Conservation (phyloP, 2,113 vertebrate genomes). For the Ptyas mucosa region DNA sequence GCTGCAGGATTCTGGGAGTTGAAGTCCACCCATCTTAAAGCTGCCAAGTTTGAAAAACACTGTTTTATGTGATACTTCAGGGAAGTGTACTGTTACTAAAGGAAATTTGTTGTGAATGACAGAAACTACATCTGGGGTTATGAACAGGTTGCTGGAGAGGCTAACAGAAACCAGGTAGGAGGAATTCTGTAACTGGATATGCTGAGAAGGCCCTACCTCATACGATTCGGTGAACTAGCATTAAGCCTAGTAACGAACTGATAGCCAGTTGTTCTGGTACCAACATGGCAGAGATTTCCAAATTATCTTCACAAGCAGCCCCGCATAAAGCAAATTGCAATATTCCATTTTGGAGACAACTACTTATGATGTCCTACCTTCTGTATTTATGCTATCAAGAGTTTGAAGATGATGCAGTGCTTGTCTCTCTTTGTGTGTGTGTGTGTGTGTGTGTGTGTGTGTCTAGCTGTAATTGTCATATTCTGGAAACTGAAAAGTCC, state of each 20-base stretch:
- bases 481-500: not conserved
- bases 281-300: not conserved
- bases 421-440: not conserved
- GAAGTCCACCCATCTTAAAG: not conserved
- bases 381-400: not conserved
- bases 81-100: not conserved
- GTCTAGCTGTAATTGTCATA: not conserved
- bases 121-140: too few species aligned
- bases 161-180: not conserved
- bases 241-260: not conserved
- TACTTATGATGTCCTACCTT: not conserved
- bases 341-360: not conserved
- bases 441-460: not conserved
- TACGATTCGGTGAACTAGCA: not conserved
- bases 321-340: not conserved
- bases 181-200: not conserved
- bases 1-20: not conserved
- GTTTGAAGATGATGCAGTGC: not conserved
- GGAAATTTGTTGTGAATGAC: not conserved
- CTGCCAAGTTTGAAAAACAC: not conserved
- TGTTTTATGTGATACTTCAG: not conserved
- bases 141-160: not conserved
- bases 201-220: not conserved
- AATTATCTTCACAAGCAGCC: not conserved
- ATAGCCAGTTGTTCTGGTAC: not conserved